Percentiles rank a stretch among this genome's conserved stretches.
These are phyloP conservation scores for Cebidichthys violaceus DNA, from an alignment of 2,113 vertebrate genomes.

Conservation along the genomic window DNA sequence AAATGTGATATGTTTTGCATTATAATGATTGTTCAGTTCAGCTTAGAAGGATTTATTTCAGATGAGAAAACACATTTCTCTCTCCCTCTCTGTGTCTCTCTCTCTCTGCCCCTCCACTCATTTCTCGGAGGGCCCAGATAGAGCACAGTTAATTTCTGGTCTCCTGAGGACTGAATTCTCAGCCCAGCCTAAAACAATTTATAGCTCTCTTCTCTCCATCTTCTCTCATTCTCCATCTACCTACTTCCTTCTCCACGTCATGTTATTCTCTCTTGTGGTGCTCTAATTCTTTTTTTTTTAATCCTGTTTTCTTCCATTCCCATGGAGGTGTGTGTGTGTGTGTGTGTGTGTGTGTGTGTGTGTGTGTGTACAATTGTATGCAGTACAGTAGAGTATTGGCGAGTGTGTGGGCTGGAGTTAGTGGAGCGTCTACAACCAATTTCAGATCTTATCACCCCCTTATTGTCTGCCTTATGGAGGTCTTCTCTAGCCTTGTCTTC, in stretches of 20 bases:
- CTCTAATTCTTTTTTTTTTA: constrained; percentile 64
- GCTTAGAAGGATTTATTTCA: not conserved
- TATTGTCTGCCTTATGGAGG: constrained; percentile 74
- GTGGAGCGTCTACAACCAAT: constrained; percentile 78
- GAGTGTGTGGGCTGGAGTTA: constrained; percentile 70
- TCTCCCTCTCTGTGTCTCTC: not conserved
- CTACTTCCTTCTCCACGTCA: constrained; percentile 36
- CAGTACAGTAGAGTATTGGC: constrained; percentile 49
- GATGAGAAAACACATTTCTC: not conserved
- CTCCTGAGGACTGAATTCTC: constrained; percentile 59
- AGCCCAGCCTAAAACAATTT: constrained; percentile 65
- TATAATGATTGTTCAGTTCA: not conserved
- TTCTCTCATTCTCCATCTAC: constrained; percentile 43
- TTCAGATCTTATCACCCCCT: constrained; percentile 76
- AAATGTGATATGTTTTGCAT: not conserved
- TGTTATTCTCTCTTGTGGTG: constrained; percentile 64
- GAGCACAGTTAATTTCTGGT: constrained; percentile 71
- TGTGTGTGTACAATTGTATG: constrained; percentile 37
- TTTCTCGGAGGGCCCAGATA: constrained; percentile 59
- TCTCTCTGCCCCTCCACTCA: constrained; percentile 21
- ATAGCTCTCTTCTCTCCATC: constrained; percentile 50
- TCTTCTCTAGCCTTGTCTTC: constrained; percentile 54
- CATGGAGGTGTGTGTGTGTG: constrained; percentile 30
- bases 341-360: constrained; percentile 25
- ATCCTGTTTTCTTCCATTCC: constrained; percentile 47